Evolutionary conservation across 2,797 vertebrate genomes (phyloP).

Genomic region (Cossypha heuglini): DNA sequence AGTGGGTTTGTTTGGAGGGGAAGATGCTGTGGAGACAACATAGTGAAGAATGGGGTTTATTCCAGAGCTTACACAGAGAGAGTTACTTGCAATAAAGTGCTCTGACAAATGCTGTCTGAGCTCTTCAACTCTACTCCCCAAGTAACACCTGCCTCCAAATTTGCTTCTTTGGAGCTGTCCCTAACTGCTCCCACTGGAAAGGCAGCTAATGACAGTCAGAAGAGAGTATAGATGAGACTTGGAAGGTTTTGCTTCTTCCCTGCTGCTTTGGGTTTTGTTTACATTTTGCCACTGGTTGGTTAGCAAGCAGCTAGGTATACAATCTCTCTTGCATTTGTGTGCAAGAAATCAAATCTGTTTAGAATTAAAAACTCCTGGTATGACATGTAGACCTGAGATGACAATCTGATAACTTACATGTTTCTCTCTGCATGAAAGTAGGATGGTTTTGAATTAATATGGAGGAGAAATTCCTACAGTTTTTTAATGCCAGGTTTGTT

Average conservation of each 20-base stretch:
- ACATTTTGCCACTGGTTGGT: background rate
- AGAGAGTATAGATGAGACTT: background rate
- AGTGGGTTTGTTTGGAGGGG: background rate
- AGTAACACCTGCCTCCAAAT: background rate
- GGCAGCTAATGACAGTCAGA: background rate
- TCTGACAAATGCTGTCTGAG: background rate
- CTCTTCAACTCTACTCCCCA: background rate
- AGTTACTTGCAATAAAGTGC: background rate
- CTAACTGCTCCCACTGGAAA: background rate
- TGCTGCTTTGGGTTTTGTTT: background rate
- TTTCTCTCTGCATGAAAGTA: background rate
- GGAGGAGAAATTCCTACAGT: conserved; percentile 26
- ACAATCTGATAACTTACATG: background rate
- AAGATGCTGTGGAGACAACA: background rate
- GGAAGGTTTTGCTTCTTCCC: background rate
- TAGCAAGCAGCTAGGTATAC: background rate
- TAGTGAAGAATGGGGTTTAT: background rate
- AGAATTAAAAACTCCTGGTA: background rate
- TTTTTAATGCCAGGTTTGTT: conserved; percentile 57
- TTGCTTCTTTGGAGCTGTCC: background rate
- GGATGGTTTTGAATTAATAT: conserved; percentile 42
- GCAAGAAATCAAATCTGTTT: background rate
- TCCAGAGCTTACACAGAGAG: background rate
- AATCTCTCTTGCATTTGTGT: background rate
- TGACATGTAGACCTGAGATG: background rate